phyloP scores from a whole-genome alignment of 2,113 vertebrate species.

The Cebidichthys violaceus region DNA sequence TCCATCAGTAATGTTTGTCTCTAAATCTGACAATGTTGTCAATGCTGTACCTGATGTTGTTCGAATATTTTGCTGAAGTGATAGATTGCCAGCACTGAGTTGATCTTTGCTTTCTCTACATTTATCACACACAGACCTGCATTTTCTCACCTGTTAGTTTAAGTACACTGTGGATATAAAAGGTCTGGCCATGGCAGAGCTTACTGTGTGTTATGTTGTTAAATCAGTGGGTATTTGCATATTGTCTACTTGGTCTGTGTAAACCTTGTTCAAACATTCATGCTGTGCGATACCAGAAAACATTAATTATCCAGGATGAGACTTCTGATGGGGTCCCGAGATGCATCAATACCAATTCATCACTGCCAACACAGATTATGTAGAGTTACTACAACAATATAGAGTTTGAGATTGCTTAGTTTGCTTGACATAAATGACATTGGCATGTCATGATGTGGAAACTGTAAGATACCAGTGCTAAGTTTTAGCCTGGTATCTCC shows the following conservation, averaged over 20 bases:
- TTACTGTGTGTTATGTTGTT: conserved; percentile 39
- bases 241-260: conserved; percentile 42
- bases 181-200: conserved; percentile 23
- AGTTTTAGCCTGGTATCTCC: not conserved
- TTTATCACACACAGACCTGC: conserved; percentile 16
- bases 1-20: conserved; percentile 46
- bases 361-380: conserved; percentile 1
- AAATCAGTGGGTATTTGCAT: conserved; percentile 28
- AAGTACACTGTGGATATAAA: conserved; percentile 36
- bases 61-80: conserved; percentile 15
- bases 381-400: not conserved
- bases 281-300: conserved; percentile 37
- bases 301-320: conserved; percentile 19
- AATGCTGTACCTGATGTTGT: conserved; percentile 13
- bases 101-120: conserved; percentile 8
- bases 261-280: conserved; percentile 29
- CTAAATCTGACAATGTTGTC: conserved; percentile 9
- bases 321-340: conserved; percentile 13
- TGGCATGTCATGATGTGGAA: not conserved
- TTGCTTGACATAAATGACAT: not conserved
- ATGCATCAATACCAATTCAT: conserved; percentile 46
- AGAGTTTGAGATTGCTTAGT: conserved; percentile 6
- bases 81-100: not conserved
- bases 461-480: not conserved
- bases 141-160: conserved; percentile 29